phyloP scores from a whole-genome alignment of 1,140 invertebrate species.

The Ceratina calcarata region DNA sequence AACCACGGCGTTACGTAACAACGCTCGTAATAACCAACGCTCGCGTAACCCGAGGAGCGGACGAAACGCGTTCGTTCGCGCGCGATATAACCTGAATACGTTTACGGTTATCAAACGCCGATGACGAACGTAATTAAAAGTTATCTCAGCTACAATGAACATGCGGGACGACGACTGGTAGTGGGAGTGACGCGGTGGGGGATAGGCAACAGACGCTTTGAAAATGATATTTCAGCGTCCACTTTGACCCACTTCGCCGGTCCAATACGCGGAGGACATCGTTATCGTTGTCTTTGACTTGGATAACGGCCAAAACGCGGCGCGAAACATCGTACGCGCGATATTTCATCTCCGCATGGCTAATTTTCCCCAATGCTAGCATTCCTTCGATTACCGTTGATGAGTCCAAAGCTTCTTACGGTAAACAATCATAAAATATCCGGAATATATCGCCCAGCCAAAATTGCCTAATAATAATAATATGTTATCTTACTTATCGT shows the following conservation, averaged over 20 bases:
- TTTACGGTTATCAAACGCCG: neutral
- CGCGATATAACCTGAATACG: neutral
- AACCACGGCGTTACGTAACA: too few species aligned
- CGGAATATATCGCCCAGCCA: too few species aligned
- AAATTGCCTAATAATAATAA: too few species aligned
- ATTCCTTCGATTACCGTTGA: neutral
- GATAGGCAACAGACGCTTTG: neutral
- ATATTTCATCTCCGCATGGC: conserved; percentile 4
- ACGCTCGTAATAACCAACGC: too few species aligned
- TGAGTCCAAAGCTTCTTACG: neutral
- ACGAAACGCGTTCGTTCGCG: neutral
- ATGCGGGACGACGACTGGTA: neutral
- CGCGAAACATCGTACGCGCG: conserved; percentile 21
- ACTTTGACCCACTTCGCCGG: conserved; percentile 31
- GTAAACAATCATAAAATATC: too few species aligned
- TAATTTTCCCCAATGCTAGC: neutral
- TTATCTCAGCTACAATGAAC: conserved; percentile 12
- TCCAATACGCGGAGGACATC: conserved; percentile 8
- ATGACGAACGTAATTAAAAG: conserved; percentile 25
- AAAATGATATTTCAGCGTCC: conserved; percentile 34
- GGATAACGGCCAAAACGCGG: conserved; percentile 27
- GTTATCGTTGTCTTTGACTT: conserved; percentile 45
- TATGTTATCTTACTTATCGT: too few species aligned
- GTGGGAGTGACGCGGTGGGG: too few species aligned
- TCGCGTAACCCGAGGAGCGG: neutral